Conservation (phyloP, 92 coral and sea anemone genomes). For the Diadumene lineata region DNA sequence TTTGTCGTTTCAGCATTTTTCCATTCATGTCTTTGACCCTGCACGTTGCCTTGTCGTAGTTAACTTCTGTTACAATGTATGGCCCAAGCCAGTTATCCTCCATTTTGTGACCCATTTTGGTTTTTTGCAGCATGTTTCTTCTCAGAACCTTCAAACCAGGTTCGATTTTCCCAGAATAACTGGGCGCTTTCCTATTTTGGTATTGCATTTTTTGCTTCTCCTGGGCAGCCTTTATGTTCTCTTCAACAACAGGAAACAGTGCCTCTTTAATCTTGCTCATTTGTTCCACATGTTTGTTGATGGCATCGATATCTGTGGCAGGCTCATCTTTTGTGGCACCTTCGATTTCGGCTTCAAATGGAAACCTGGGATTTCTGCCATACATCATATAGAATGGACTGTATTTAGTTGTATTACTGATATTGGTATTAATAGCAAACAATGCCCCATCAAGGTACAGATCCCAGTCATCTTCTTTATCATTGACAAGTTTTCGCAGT, state of each 20-base stretch:
- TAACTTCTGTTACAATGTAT: constrained; percentile 25
- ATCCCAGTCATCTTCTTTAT: constrained; percentile 51
- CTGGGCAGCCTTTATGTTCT: constrained; percentile 55
- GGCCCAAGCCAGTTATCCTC: constrained; percentile 68
- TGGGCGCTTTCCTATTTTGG: constrained; percentile 27
- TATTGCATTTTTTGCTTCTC: constrained; percentile 56
- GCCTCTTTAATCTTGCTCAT: constrained; percentile 27
- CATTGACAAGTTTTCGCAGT: constrained; percentile 51
- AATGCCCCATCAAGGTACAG: constrained; percentile 61
- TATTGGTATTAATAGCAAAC: constrained; percentile 57
- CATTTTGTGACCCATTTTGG: constrained; percentile 50
- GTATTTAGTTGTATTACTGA: constrained; percentile 56
- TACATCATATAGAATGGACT: constrained; percentile 58
- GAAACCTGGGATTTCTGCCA: constrained; percentile 50
- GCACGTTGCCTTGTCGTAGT: constrained; percentile 39
- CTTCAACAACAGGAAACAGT: constrained; percentile 29
- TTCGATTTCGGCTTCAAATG: constrained; percentile 54
- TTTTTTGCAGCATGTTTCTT: constrained; percentile 60
- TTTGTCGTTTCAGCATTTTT: constrained; percentile 11
- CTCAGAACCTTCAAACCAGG: constrained; percentile 45
- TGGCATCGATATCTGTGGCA: too few species aligned
- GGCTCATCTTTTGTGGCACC: too few species aligned
- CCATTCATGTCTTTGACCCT: constrained; percentile 27
- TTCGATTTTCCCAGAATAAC: constrained; percentile 39
- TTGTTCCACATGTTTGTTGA: constrained; percentile 22